Evolutionary conservation across 23 tunicate species (phyloP), one percentile per base, ranked within the genome.

Genomic region (Pegea sp.): DNA sequence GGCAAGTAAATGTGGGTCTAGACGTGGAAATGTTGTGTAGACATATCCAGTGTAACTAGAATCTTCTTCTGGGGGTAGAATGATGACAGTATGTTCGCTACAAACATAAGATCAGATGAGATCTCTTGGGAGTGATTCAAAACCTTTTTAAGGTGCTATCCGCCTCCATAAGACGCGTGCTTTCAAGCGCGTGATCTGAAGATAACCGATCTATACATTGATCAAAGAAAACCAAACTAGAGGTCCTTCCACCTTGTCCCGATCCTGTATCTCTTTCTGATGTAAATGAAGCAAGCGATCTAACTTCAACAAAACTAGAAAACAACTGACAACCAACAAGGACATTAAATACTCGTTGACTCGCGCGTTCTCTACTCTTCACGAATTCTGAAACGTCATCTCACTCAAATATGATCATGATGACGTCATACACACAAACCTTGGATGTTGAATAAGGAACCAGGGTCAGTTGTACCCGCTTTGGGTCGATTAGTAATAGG

Each of bases 181-280:
- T 34, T 13, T 84, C 84, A 2, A 33, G 18, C 29, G 34, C 33
- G 54, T 67, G 56, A 19, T 74, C 95, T 3, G 70, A 68, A 3
- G 66, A 51, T 50, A 84, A 30, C 2, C 95, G 76, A 53, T 84
- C 95, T 24, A 84, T 73, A 62, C 95, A 84, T 48, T 84, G 76
- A 44, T 84, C 95, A 38, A 84, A 84, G 59, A 84, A 84, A 31
- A 84, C 95, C 33, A 84, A 57, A 44, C 79, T 80, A n/a, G 80
- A 67, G 4, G 72, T 67, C 25, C 76, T 63, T 0, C 93, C 80
- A 18, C 79, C 72, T 7, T 64, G 72, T 23, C 68, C 72, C 48
- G 34, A 33, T 7, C 59, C 56, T 11, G 46, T 38, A 8, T 11
- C 16, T 11, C 11, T 16, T 8, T 38, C 46, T 18, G 79, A 74